These are phyloP conservation scores for Ormyrus rosae DNA, from an alignment of 2,888 invertebrate species.

Conservation along the genomic window DNA sequence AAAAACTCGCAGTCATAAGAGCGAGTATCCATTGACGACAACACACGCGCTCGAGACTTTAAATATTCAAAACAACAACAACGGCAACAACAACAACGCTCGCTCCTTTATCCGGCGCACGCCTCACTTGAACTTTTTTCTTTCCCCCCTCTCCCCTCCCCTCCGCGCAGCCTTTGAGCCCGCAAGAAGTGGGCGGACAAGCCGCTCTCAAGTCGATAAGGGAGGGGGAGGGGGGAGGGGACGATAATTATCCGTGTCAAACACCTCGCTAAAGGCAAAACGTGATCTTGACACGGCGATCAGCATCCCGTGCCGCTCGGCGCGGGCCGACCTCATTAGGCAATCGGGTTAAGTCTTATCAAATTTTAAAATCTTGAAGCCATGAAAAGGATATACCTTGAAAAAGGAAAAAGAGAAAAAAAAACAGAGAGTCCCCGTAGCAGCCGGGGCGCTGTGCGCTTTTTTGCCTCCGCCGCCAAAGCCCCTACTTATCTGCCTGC, in stretches of 20 bases:
- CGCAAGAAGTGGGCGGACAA: constrained; percentile 38
- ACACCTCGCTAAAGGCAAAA: constrained; percentile 52
- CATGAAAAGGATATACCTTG: constrained; percentile 12
- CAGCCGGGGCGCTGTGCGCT: no score
- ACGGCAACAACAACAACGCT: not conserved
- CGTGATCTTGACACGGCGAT: constrained; percentile 61
- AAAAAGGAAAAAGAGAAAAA: not conserved
- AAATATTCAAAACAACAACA: constrained; percentile 43
- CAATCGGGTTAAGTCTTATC: constrained; percentile 58
- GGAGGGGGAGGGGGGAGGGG: not conserved
- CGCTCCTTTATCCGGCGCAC: not conserved
- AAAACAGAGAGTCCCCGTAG: no score
- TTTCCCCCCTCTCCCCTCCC: not conserved
- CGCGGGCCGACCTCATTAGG: constrained; percentile 61
- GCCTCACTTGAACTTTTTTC: constrained; percentile 19
- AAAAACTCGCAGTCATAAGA: no score
- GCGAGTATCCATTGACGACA: not conserved
- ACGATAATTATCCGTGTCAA: constrained; percentile 56
- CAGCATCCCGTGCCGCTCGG: constrained; percentile 47
- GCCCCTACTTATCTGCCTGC: no score
- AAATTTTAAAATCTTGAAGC: constrained; percentile 41
- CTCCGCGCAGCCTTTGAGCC: constrained; percentile 1
- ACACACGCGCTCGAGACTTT: constrained; percentile 34
- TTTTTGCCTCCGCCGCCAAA: no score
- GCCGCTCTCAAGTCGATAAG: constrained; percentile 47